A percentile compares a stretch with the other conserved stretches of the same genome.
Evolutionary conservation across 2,113 vertebrate genomes (phyloP).

Genomic region (Castor canadensis): DNA sequence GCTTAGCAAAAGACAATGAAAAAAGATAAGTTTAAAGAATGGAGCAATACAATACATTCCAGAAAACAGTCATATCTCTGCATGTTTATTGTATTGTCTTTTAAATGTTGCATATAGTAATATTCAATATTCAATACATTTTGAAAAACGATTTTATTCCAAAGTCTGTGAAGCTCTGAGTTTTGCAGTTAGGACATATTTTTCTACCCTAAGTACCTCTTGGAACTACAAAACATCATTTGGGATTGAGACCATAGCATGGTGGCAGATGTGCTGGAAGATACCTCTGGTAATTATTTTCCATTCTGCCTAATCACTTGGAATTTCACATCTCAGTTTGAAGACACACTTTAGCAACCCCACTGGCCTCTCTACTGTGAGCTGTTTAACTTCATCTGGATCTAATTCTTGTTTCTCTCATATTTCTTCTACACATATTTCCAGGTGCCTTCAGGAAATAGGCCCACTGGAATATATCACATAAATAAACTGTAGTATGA

Average conservation of each 20-base stretch:
- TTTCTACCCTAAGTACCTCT: not conserved
- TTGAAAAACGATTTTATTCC: not conserved
- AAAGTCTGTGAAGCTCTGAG: not conserved
- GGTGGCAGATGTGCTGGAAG: not conserved
- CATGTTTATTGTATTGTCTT: not conserved
- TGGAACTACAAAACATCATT: constrained; percentile 6
- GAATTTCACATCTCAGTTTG: constrained; percentile 8
- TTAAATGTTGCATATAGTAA: not conserved
- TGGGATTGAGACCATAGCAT: not conserved
- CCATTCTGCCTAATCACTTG: constrained; percentile 13
- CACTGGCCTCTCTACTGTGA: constrained; percentile 11
- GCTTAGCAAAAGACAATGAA: not conserved
- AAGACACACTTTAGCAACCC: not conserved
- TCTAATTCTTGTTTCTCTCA: constrained; percentile 64
- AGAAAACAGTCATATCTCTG: not conserved
- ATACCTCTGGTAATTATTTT: not conserved
- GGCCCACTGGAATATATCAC: constrained; percentile 65
- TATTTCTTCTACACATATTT: constrained; percentile 61
- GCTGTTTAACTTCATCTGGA: constrained; percentile 56
- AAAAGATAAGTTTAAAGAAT: not conserved
- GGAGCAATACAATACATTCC: not conserved
- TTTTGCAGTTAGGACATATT: not conserved
- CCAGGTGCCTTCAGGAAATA: constrained; percentile 60
- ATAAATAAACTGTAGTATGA: constrained; percentile 50
- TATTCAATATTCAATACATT: not conserved